These are phyloP conservation scores for Speoplatyrhinus poulsoni DNA, from an alignment of 2,113 vertebrate species.

Conservation along the genomic window DNA sequence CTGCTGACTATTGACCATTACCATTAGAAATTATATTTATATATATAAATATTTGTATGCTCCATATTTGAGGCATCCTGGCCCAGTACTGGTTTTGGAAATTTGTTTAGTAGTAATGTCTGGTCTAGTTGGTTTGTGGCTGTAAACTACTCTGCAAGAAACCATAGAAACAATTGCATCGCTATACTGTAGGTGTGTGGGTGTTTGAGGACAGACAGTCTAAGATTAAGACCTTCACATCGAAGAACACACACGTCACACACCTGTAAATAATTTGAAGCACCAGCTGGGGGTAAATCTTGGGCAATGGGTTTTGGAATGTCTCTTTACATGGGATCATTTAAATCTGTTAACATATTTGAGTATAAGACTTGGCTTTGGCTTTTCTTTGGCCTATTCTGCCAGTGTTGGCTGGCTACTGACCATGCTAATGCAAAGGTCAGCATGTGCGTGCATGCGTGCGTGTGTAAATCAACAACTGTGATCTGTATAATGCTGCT, in stretches of 20 bases:
- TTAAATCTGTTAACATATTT: background rate
- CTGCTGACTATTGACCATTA: too few species aligned
- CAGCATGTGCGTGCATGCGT: conserved; percentile 3
- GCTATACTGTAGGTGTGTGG: too few species aligned
- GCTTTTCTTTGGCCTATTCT: conserved; percentile 53
- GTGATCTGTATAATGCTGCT: conserved; percentile 67
- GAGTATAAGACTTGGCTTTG: conserved; percentile 38
- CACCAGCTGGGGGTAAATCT: conserved; percentile 46
- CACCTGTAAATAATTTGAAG: conserved; percentile 72
- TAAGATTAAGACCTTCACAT: background rate
- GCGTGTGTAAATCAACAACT: conserved; percentile 43
- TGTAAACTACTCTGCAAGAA: too few species aligned
- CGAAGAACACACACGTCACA: conserved; percentile 17
- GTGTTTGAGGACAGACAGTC: background rate
- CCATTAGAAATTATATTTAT: too few species aligned
- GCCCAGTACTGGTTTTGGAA: too few species aligned
- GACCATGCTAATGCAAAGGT: conserved; percentile 14
- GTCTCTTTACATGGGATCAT: conserved; percentile 44
- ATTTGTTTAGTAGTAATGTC: too few species aligned
- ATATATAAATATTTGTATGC: too few species aligned
- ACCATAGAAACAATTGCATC: too few species aligned
- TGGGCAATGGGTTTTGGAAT: background rate
- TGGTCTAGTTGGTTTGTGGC: too few species aligned
- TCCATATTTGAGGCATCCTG: too few species aligned
- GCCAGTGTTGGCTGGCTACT: conserved; percentile 56